phyloP scores from a whole-genome alignment of 2,888 invertebrate genomes.

The Phengaris alcon region DNA sequence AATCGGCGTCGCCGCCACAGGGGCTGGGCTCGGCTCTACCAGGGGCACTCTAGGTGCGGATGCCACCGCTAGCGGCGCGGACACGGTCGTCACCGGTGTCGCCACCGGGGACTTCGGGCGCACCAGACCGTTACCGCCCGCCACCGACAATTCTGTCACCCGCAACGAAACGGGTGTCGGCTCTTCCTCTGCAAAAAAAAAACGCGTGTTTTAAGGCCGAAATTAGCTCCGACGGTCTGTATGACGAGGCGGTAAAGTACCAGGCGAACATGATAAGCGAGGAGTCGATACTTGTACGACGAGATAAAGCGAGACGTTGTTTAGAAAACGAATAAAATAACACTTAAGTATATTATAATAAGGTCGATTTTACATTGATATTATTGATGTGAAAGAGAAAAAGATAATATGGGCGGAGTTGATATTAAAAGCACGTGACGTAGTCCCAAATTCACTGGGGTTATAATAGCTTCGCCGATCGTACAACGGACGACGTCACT shows the following conservation, averaged over 20 bases:
- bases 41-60: slow-evolving; percentile 38
- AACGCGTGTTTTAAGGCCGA: slow-evolving; percentile 44
- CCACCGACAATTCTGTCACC: slow-evolving; percentile 62
- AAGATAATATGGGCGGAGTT: slow-evolving; percentile 14
- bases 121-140: slow-evolving; percentile 64
- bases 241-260: slow-evolving; percentile 77
- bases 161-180: slow-evolving; percentile 68
- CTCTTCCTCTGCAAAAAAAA: slow-evolving; percentile 74
- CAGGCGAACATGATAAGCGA: slow-evolving; percentile 61
- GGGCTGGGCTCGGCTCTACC: slow-evolving; percentile 40
- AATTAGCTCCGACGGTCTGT: slow-evolving; percentile 60
- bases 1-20: slow-evolving; percentile 45
- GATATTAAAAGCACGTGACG: slow-evolving; percentile 18
- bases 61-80: slow-evolving; percentile 44
- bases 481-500: slow-evolving; percentile 22
- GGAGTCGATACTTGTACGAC: slow-evolving; percentile 46
- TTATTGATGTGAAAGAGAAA: not conserved
- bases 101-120: slow-evolving; percentile 47
- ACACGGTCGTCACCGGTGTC: slow-evolving; percentile 45
- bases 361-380: not conserved
- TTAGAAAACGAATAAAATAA: not conserved
- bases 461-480: slow-evolving; percentile 13
- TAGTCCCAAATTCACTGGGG: slow-evolving; percentile 10
- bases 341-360: not conserved
- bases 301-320: slow-evolving; percentile 48